phyloP scores from a whole-genome alignment of 2,797 vertebrate genomes.

The Acrocephalus scirpaceus region DNA sequence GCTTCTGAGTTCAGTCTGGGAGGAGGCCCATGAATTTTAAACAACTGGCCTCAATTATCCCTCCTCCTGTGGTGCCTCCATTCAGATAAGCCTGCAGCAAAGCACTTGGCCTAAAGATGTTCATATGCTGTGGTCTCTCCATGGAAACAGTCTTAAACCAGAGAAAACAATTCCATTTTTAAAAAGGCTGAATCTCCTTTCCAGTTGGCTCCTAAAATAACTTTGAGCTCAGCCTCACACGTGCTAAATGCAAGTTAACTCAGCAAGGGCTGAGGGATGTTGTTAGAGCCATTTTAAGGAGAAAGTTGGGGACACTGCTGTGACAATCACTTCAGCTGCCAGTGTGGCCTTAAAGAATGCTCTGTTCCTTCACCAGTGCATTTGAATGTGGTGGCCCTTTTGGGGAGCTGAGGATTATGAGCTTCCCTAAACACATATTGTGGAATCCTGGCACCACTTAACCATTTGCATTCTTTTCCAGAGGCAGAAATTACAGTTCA shows the following conservation, averaged over 20 bases:
- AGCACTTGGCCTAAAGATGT: conserved; percentile 62
- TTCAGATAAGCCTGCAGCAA: conserved; percentile 61
- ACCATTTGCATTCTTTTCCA: background rate
- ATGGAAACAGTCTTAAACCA: conserved; percentile 65
- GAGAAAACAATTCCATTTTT: conserved; percentile 56
- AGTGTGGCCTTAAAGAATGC: background rate
- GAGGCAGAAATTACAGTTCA: background rate
- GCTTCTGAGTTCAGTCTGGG: background rate
- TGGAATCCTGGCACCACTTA: background rate
- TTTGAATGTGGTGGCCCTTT: background rate
- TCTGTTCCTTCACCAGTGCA: background rate
- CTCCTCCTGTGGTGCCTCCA: conserved; percentile 34
- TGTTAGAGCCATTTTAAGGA: background rate
- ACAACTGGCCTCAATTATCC: conserved; percentile 45
- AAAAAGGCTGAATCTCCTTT: conserved; percentile 44
- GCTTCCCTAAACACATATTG: background rate
- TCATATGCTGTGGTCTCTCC: conserved; percentile 64
- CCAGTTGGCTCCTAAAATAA: conserved; percentile 61
- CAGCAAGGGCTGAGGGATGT: background rate
- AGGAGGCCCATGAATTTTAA: conserved; percentile 52
- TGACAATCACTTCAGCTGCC: background rate
- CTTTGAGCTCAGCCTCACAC: conserved; percentile 19
- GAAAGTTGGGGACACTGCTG: background rate
- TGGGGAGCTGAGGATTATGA: background rate
- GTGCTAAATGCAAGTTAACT: conserved; percentile 21